Conservation (phyloP, 2,113 vertebrate genomes). For the Rhabdornis inornatus region DNA sequence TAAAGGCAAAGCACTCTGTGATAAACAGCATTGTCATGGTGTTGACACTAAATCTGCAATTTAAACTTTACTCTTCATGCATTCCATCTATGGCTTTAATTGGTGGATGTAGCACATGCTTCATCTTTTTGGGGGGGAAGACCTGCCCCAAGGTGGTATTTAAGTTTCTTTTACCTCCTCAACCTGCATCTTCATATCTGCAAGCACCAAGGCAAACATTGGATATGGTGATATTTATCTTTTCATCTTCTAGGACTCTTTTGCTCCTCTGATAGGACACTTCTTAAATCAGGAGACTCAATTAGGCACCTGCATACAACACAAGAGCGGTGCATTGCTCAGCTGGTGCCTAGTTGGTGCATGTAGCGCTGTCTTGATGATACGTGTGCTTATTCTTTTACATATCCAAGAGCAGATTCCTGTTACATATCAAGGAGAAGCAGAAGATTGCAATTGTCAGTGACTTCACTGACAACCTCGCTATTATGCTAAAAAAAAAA, state of each 20-base stretch:
- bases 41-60: not conserved
- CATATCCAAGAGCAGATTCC: not conserved
- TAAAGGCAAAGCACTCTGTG: not conserved
- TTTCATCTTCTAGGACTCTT: not conserved
- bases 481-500: not conserved
- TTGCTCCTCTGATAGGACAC: not conserved
- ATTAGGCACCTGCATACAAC: not conserved
- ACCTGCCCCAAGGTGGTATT: not conserved
- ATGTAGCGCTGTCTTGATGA: not conserved
- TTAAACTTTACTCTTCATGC: not conserved
- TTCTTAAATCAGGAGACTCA: not conserved
- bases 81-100: not conserved
- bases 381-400: not conserved
- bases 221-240: not conserved
- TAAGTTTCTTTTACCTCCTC: not conserved
- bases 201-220: not conserved
- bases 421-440: accelerated
- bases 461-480: not conserved
- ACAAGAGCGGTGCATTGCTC: not conserved
- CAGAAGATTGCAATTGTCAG: not conserved
- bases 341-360: not conserved
- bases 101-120: not conserved
- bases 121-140: not conserved
- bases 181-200: not conserved
- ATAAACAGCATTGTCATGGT: not conserved